phyloP scores from a whole-genome alignment of 2,113 vertebrate genomes.

The Rhinogobius similis region DNA sequence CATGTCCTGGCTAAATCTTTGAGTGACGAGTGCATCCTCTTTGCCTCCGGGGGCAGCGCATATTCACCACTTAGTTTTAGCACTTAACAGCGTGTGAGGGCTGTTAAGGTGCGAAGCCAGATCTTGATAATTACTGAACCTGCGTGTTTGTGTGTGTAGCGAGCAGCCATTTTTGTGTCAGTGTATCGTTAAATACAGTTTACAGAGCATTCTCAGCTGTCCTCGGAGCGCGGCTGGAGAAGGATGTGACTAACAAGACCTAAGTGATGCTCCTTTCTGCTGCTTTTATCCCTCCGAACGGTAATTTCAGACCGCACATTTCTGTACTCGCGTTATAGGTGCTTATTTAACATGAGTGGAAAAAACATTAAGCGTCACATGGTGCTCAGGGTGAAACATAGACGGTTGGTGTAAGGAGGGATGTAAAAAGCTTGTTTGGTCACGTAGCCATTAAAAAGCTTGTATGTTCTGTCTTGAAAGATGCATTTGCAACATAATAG shows the following conservation, averaged over 20 bases:
- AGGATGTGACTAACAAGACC: slow-evolving; percentile 4
- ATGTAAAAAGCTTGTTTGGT: neutral
- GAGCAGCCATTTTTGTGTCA: slow-evolving; percentile 48
- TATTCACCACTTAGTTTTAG: slow-evolving; percentile 40
- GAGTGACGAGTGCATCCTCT: slow-evolving; percentile 34
- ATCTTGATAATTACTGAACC: slow-evolving; percentile 59
- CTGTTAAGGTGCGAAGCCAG: slow-evolving; percentile 54
- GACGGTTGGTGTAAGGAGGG: neutral
- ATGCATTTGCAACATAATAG: too few species aligned
- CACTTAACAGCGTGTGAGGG: slow-evolving; percentile 46
- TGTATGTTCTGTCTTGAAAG: neutral
- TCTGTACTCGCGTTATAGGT: neutral
- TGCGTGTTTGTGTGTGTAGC: slow-evolving; percentile 33
- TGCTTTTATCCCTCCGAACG: neutral
- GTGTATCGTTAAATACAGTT: slow-evolving; percentile 50
- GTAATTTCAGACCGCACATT: neutral
- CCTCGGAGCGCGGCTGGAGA: slow-evolving; percentile 7
- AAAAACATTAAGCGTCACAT: neutral
- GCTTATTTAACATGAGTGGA: slow-evolving; percentile 3
- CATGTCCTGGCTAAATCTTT: slow-evolving; percentile 22
- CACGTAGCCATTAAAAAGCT: neutral
- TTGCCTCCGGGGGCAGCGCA: slow-evolving; percentile 22
- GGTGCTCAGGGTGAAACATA: neutral
- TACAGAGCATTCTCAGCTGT: slow-evolving; percentile 52
- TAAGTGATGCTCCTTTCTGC: slow-evolving; percentile 4